Percentiles rank a stretch among this genome's conserved stretches.
phyloP scores from a whole-genome alignment of 2,797 vertebrate genomes.

The Philypnodon macrostomus region DNA sequence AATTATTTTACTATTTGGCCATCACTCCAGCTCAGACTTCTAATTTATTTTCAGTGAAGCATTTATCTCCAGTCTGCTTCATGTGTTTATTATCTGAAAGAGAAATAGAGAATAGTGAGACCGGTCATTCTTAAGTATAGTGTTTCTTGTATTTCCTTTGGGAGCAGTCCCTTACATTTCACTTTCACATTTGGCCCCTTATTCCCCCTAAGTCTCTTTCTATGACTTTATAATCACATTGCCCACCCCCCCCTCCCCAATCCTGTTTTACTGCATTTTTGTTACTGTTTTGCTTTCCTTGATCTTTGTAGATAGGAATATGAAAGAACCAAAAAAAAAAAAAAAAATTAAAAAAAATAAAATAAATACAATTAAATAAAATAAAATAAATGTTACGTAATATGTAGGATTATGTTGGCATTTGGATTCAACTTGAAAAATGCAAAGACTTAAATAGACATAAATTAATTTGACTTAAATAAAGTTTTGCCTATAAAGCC shows the following conservation, averaged over 20 bases:
- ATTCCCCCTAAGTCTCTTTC: neutral
- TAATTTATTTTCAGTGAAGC: conserved; percentile 24
- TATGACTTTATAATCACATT: neutral
- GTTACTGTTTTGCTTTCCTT: neutral
- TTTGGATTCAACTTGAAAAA: no score
- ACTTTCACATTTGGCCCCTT: conserved; percentile 6
- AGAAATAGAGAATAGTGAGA: conserved; percentile 3
- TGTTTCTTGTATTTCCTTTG: conserved; percentile 45
- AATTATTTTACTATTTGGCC: no score
- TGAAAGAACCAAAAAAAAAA: no score
- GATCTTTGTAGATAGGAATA: neutral
- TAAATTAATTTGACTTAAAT: no score
- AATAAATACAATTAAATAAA: no score
- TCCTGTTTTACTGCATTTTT: neutral
- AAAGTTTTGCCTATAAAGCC: no score
- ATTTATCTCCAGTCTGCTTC: conserved; percentile 49
- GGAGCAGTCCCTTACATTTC: conserved; percentile 10
- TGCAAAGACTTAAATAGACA: no score
- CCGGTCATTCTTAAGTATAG: no score
- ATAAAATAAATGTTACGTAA: no score
- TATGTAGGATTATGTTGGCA: no score
- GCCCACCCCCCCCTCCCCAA: neutral
- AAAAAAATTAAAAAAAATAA: no score
- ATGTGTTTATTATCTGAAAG: conserved; percentile 39
- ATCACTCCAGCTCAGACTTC: conserved; percentile 5